Conservation (phyloP, 2,797 vertebrate species). For the Rhodeus uyekii region DNA sequence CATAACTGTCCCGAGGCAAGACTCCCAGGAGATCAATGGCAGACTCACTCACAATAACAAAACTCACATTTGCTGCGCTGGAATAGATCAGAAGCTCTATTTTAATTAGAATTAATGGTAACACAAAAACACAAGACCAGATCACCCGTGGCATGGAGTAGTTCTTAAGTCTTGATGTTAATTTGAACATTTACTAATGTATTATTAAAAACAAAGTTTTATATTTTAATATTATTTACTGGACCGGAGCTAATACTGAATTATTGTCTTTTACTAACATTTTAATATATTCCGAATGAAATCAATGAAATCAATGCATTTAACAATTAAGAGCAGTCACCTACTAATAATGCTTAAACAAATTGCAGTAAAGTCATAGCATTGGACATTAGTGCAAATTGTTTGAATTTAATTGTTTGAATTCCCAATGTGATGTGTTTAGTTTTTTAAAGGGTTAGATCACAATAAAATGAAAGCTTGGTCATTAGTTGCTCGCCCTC, state of each 20-base stretch:
- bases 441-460: not conserved
- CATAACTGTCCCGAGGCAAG: slow-evolving; percentile 22
- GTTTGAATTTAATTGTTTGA: too few relatives aligned
- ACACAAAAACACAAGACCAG: not conserved
- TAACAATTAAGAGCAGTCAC: not conserved
- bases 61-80: not conserved
- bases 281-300: not conserved
- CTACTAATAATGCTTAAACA: not conserved
- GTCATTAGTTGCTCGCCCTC: not conserved
- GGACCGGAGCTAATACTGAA: too few relatives aligned
- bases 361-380: not conserved
- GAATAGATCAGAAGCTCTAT: not conserved
- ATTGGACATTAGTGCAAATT: not conserved
- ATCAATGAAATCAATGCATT: not conserved
- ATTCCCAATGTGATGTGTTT: not conserved
- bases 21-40: slow-evolving; percentile 29
- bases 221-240: too few relatives aligned
- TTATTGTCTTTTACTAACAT: not conserved
- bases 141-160: too few relatives aligned
- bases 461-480: not conserved
- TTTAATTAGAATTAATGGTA: not conserved
- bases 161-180: too few relatives aligned
- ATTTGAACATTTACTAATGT: too few relatives aligned
- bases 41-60: slow-evolving; percentile 3
- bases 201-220: too few relatives aligned